These are phyloP conservation scores for Erynnis tages DNA, from an alignment of 2,888 invertebrate genomes.

Conservation along the genomic window DNA sequence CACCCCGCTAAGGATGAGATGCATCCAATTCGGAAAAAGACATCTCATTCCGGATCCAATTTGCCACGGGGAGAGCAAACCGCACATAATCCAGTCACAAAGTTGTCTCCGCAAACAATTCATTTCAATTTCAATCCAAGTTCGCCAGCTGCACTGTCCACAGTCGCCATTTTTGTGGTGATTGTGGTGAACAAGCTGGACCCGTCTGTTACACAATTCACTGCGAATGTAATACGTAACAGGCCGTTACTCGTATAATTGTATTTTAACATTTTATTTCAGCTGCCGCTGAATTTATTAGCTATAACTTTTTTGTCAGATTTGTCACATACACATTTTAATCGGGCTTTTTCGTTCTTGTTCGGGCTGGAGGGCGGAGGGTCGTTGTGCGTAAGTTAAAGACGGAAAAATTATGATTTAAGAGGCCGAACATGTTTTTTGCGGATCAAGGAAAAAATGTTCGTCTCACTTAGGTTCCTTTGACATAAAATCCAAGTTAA, in stretches of 20 bases:
- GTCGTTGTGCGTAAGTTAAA: constrained; percentile 6
- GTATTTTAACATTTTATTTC: constrained; percentile 6
- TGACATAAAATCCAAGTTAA: constrained; percentile 51
- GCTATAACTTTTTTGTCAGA: background rate
- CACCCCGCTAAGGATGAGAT: constrained; percentile 33
- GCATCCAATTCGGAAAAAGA: constrained; percentile 54
- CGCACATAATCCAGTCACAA: constrained; percentile 56
- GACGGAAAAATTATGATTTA: constrained; percentile 9
- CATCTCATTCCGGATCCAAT: constrained; percentile 70
- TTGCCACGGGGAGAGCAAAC: constrained; percentile 54
- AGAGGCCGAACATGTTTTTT: constrained; percentile 3
- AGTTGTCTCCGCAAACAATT: constrained; percentile 69
- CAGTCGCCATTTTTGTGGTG: constrained; percentile 30
- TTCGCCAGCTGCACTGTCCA: constrained; percentile 45
- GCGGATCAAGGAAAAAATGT: background rate
- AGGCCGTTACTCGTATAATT: background rate
- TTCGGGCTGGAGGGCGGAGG: background rate
- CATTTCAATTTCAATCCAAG: constrained; percentile 68
- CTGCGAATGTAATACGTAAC: constrained; percentile 9
- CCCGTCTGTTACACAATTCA: constrained; percentile 2
- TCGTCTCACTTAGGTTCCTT: constrained; percentile 9
- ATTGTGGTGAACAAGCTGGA: constrained; percentile 3
- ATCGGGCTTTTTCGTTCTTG: background rate
- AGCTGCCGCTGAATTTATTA: background rate
- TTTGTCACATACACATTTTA: background rate